Evolutionary conservation across 92 coral and sea anemone genomes (phyloP).

Genomic region (Porites rus): DNA sequence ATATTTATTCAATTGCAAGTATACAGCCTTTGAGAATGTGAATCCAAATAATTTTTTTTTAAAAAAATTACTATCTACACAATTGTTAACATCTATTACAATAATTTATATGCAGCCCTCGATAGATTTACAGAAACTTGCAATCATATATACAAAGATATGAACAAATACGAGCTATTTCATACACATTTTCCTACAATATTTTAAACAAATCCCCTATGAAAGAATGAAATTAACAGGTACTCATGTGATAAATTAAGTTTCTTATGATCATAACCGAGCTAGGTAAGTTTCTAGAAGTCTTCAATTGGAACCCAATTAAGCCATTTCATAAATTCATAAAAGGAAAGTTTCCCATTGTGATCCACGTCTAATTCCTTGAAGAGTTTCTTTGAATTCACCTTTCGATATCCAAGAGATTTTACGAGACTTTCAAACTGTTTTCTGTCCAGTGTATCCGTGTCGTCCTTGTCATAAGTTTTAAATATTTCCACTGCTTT

Average conservation of each 20-base stretch:
- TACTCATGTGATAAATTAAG: too few species aligned
- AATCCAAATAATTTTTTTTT: background rate
- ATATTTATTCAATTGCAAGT: background rate
- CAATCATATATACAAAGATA: too few species aligned
- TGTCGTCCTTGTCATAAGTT: slow-evolving; percentile 56
- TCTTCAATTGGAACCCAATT: slow-evolving; percentile 66
- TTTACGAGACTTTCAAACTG: slow-evolving; percentile 56
- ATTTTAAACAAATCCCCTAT: too few species aligned
- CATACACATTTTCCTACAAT: background rate
- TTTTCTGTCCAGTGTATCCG: slow-evolving; percentile 35
- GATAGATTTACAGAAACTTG: background rate
- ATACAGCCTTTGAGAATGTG: background rate
- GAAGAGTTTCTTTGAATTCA: slow-evolving; percentile 43
- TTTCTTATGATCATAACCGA: too few species aligned
- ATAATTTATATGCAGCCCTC: too few species aligned
- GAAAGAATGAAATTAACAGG: background rate
- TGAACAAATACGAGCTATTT: background rate
- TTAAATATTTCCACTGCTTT: slow-evolving; percentile 66
- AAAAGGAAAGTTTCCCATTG: slow-evolving; percentile 71
- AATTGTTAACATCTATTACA: background rate
- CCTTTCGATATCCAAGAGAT: slow-evolving; percentile 48
- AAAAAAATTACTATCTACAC: background rate
- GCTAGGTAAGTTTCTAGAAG: background rate
- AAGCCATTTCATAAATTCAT: slow-evolving; percentile 78
- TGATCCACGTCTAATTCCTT: slow-evolving; percentile 47